Evolutionary conservation across 1,140 invertebrate genomes (phyloP).

Genomic region (Kradibia gibbosae): DNA sequence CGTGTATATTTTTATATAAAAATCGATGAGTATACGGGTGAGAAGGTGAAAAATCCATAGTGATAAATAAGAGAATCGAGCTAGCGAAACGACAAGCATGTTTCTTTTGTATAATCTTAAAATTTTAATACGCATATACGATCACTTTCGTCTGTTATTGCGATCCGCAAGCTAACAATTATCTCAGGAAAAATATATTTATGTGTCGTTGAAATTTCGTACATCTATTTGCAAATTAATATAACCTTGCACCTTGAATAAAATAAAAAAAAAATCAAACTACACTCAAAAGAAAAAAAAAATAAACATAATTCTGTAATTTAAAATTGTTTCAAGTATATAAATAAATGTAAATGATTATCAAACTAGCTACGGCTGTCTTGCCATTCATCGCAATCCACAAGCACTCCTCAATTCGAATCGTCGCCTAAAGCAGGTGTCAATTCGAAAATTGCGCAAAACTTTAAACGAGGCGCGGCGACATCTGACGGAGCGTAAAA

Average conservation of each 20-base stretch:
- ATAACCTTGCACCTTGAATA: background rate
- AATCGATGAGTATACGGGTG: background rate
- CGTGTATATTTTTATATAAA: slow-evolving; percentile 49
- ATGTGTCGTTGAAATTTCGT: slow-evolving; percentile 28
- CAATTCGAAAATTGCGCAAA: slow-evolving; percentile 1
- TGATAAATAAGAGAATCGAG: slow-evolving; percentile 6
- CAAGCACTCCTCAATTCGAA: no score
- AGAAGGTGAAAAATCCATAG: background rate
- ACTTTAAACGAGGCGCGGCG: background rate
- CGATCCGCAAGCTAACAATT: slow-evolving; percentile 2
- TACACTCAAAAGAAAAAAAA: slow-evolving; percentile 18
- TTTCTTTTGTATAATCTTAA: slow-evolving; percentile 36
- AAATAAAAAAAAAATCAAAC: background rate
- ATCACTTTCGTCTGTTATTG: background rate
- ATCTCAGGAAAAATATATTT: slow-evolving; percentile 47
- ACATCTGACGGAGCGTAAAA: background rate
- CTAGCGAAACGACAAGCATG: background rate
- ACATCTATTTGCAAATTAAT: slow-evolving; percentile 6
- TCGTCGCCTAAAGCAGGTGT: background rate
- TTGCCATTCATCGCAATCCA: background rate
- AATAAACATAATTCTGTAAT: slow-evolving; percentile 35
- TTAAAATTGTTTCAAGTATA: slow-evolving; percentile 41
- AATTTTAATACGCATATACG: slow-evolving; percentile 24
- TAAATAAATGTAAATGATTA: slow-evolving; percentile 37
- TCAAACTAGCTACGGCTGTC: background rate